Base-by-base conservation (phyloP, 2,888 invertebrate species). In the Harmothoe impar region DNA sequence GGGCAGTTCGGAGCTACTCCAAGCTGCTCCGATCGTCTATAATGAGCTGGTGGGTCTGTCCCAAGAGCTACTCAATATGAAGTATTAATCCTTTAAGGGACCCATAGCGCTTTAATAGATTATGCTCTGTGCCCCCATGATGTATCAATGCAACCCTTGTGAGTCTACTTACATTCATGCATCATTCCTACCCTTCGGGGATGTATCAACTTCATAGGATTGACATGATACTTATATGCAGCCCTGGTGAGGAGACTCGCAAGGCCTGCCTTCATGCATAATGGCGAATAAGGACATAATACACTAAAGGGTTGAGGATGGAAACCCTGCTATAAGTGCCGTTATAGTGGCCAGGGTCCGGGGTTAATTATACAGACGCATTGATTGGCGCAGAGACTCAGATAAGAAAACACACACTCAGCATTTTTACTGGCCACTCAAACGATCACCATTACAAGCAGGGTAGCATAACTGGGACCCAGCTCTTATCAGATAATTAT, bases 401-500 rank as follows among this genome's bases (percentile, higher is more conserved):
- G 23, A 62, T n/a, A 62, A 62, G 62, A 62, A 62, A 62, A 72
- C 3, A 29, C 72, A 72, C 0, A 5, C n/a, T 72, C 25, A n/a
- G 25, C 29, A 72, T n/a, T 72, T 72, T 72, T 72, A 25, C 31
- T 29, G 5, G 72, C 20, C 29, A 29, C 72, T 72, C 62, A 72
- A 29, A 29, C 15, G 72, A 29, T 29, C 31, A 25, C 29, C 72
- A 72, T 72, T 72, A 72, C 17, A 72, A 7, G 5, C 72, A 72
- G n/a, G 43, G 43, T 43, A 43, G 43, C 43, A 62, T 62, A 62
- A 62, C 29, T n/a, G n/a, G 20, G 23, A 29, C 1, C 29, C 31
- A 29, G 25, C 72, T 25, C 72, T 72, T 72, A 72, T 72, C 72
- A 29, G 72, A 25, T 29, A 72, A 72, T 72, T 72, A 72, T 72